A percentile compares a stretch with the other conserved stretches of the same genome.
phyloP scores from a whole-genome alignment of 2,797 vertebrate species.

The Acropternis orthonyx region DNA sequence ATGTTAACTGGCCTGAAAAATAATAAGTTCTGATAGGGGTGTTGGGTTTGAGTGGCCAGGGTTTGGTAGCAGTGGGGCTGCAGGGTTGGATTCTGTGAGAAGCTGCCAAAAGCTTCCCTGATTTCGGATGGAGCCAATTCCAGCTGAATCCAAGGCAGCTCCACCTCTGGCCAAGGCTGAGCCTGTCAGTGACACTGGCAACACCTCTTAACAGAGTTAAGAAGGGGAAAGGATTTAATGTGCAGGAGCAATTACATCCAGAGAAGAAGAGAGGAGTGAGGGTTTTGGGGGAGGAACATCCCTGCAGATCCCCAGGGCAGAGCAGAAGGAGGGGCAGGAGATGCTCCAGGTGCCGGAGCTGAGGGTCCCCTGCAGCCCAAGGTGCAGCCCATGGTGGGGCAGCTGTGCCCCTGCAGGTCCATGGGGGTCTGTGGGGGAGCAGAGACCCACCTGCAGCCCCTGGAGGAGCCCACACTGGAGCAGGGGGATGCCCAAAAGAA shows the following conservation, averaged over 20 bases:
- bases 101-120: neutral
- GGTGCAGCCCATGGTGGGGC: neutral
- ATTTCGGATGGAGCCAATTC: neutral
- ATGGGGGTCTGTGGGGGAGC: neutral
- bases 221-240: neutral
- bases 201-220: neutral
- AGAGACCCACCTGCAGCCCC: neutral
- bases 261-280: neutral
- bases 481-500: neutral
- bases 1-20: neutral
- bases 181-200: neutral
- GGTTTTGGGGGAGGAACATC: rapidly evolving
- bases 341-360: neutral
- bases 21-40: neutral
- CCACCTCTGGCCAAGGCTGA: neutral
- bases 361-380: neutral
- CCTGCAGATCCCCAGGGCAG: neutral
- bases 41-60: neutral
- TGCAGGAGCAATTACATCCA: neutral
- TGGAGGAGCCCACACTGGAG: neutral
- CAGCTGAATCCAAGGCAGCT: too few species aligned
- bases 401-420: neutral
- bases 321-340: neutral
- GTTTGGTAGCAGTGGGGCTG: neutral
- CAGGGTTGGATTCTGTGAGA: neutral